Evolutionary conservation across 2,113 vertebrate genomes (phyloP).

Genomic region (Hemicordylus capensis): DNA sequence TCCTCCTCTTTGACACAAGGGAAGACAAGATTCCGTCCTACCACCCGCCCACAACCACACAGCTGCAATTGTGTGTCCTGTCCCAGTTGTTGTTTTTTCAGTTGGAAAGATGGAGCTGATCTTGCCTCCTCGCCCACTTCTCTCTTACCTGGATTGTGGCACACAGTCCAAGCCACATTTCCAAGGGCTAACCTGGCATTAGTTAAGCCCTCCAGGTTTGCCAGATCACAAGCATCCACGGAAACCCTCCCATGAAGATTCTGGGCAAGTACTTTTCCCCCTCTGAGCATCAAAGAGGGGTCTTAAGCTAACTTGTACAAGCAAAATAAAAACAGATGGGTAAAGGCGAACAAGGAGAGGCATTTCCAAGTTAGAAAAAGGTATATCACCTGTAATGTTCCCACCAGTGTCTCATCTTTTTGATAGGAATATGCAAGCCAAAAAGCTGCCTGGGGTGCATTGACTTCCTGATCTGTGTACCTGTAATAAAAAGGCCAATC

Average conservation of each 20-base stretch:
- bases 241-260: slow-evolving; percentile 7
- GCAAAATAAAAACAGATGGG: not conserved
- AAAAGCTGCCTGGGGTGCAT: no score
- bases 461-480: no score
- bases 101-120: not conserved
- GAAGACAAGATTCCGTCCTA: not conserved
- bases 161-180: accelerated
- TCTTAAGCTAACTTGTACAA: slow-evolving; percentile 14
- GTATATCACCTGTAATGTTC: not conserved
- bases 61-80: not conserved
- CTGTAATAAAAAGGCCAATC: no score
- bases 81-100: not conserved
- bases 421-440: no score
- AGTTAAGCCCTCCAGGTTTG: not conserved
- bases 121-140: not conserved
- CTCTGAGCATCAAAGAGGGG: not conserved
- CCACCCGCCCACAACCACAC: not conserved
- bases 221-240: slow-evolving; percentile 6
- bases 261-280: slow-evolving; percentile 1
- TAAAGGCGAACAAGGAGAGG: not conserved
- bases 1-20: not conserved
- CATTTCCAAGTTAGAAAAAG: not conserved
- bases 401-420: not conserved
- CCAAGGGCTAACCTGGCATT: accelerated
- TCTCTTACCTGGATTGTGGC: not conserved